Conservation (phyloP, 2,113 vertebrate species). For the Martes martes region DNA sequence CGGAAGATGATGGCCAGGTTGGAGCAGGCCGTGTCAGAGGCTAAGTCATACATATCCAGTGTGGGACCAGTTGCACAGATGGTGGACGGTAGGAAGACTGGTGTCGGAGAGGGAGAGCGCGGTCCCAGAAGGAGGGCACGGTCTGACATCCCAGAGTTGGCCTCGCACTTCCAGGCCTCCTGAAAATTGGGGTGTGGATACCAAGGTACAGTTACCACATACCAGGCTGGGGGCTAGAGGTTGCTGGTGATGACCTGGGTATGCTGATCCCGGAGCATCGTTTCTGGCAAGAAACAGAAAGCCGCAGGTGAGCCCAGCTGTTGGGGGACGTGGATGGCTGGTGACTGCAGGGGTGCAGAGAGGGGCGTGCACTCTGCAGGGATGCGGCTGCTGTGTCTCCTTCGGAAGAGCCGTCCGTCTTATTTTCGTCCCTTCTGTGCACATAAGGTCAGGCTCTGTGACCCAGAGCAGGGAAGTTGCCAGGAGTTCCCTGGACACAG, state of each 20-base stretch:
- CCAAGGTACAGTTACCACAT: rapidly evolving
- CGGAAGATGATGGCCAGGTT: background rate
- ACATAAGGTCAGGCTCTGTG: no score
- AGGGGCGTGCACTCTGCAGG: background rate
- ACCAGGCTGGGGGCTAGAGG: background rate
- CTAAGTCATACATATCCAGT: background rate
- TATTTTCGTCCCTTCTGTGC: background rate
- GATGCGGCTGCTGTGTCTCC: background rate
- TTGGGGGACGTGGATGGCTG: background rate
- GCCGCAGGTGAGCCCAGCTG: background rate
- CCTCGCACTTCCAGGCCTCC: no score
- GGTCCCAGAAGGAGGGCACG: background rate
- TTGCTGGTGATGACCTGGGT: background rate
- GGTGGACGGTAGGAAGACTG: background rate
- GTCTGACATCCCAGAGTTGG: background rate
- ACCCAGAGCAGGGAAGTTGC: background rate
- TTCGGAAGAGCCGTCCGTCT: background rate
- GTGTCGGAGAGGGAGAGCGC: background rate
- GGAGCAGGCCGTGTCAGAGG: background rate
- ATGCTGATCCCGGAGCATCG: no score
- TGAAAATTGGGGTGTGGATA: rapidly evolving
- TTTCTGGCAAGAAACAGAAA: background rate
- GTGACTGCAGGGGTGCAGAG: background rate
- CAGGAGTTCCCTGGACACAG: background rate
- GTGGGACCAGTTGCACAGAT: background rate